Percentiles rank a stretch among this genome's conserved stretches.
Evolutionary conservation across 1,140 invertebrate species (phyloP).

Genomic region (Araneus ventricosus): DNA sequence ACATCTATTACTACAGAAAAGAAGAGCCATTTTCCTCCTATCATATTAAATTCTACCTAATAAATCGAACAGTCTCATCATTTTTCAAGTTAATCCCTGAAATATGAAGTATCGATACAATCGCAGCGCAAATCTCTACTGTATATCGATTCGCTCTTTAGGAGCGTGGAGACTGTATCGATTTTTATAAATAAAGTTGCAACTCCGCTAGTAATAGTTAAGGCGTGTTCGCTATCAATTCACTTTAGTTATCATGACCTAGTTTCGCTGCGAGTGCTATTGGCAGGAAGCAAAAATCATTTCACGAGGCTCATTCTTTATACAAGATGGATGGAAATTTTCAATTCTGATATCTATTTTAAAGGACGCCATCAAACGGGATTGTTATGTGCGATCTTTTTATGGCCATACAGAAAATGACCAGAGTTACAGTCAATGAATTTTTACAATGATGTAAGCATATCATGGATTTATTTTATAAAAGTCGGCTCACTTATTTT

Average conservation of each 20-base stretch:
- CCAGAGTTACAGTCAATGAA: no score
- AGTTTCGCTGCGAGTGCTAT: constrained; percentile 45
- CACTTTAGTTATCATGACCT: constrained; percentile 19
- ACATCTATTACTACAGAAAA: not conserved
- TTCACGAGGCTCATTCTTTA: constrained; percentile 1
- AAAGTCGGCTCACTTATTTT: no score
- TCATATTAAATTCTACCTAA: not conserved
- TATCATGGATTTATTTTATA: no score
- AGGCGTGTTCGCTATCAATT: constrained; percentile 33
- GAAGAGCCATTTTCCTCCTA: not conserved
- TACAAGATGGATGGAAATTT: not conserved
- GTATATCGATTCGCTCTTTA: not conserved
- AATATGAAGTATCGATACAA: not conserved
- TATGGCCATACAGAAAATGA: not conserved
- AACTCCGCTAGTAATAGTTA: constrained; percentile 23
- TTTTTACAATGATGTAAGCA: no score
- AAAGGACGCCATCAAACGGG: not conserved
- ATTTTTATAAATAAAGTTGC: constrained; percentile 40
- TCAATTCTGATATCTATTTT: constrained; percentile 25
- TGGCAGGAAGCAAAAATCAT: constrained; percentile 24
- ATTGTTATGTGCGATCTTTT: not conserved
- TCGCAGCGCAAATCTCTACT: not conserved
- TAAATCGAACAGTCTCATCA: not conserved
- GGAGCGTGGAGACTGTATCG: not conserved
- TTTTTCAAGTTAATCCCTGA: not conserved